phyloP scores from a whole-genome alignment of 1,140 invertebrate species.

The Camponotus vicinus region DNA sequence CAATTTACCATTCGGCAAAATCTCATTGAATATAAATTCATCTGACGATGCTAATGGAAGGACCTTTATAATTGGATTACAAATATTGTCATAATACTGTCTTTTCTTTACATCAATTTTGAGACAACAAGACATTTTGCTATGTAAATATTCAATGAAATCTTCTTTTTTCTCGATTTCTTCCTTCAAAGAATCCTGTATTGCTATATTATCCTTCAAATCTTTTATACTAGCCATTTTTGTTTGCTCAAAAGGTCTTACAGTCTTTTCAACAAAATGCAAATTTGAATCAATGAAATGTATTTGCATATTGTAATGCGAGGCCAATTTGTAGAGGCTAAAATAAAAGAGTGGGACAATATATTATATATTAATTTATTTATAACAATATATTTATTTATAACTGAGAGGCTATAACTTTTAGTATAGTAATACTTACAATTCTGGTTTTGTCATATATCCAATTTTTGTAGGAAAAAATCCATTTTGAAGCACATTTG shows the following conservation, averaged over 20 bases:
- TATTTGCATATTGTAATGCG: constrained; percentile 74
- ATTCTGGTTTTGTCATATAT: constrained; percentile 77
- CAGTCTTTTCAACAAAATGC: constrained; percentile 80
- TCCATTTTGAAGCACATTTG: constrained; percentile 75
- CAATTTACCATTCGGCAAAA: constrained; percentile 77
- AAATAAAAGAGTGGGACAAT: constrained; percentile 27
- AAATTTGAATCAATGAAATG: constrained; percentile 74
- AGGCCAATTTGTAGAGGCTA: constrained; percentile 76
- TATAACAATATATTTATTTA: neutral
- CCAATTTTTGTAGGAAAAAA: constrained; percentile 80
- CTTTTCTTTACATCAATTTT: constrained; percentile 74
- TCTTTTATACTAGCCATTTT: constrained; percentile 64
- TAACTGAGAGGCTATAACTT: neutral
- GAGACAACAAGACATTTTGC: constrained; percentile 69
- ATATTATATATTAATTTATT: constrained; percentile 10
- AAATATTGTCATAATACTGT: constrained; percentile 65
- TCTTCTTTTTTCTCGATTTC: constrained; percentile 66
- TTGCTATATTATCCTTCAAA: constrained; percentile 59
- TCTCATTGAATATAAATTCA: constrained; percentile 78
- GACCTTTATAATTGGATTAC: constrained; percentile 6
- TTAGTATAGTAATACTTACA: constrained; percentile 74
- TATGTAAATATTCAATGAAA: constrained; percentile 77
- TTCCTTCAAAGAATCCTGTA: constrained; percentile 55
- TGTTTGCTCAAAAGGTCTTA: constrained; percentile 73
- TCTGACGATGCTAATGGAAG: constrained; percentile 31